Conservation (phyloP, 2,888 invertebrate species). For the Ophioninae sp. region DNA sequence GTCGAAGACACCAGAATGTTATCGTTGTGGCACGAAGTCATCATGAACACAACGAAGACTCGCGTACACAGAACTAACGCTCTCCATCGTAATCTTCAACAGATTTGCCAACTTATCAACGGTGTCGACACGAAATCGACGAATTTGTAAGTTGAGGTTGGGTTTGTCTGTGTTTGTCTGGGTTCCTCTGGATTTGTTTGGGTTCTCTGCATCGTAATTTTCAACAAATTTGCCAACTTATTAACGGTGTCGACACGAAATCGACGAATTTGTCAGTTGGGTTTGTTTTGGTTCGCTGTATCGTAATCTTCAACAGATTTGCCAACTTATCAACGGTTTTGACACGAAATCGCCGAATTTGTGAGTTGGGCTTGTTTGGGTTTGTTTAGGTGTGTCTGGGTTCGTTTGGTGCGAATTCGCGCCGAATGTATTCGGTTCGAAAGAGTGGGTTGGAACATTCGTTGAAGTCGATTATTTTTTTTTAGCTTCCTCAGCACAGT, state of each 20-base stretch:
- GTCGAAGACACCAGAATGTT: conserved; percentile 66
- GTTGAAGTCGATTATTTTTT: conserved; percentile 65
- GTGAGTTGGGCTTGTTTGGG: conserved; percentile 85
- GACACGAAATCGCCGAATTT: conserved; percentile 95
- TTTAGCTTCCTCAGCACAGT: conserved; percentile 95
- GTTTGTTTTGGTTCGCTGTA: no score
- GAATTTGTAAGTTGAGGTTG: conserved; percentile 94
- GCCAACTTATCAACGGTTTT: conserved; percentile 86
- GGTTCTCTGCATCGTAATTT: conserved; percentile 70
- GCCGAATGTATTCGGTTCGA: background rate
- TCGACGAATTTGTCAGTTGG: conserved; percentile 94
- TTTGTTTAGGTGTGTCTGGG: conserved; percentile 8
- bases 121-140: conserved; percentile 92
- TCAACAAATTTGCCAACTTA: conserved; percentile 84
- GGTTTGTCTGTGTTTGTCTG: background rate
- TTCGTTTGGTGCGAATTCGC: background rate
- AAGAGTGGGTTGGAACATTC: background rate
- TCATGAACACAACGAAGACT: conserved; percentile 73
- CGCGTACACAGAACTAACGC: conserved; percentile 68
- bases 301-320: conserved; percentile 81
- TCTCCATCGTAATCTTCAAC: conserved; percentile 73
- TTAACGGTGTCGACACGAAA: conserved; percentile 90
- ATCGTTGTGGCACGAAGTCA: conserved; percentile 78
- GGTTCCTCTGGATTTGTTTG: background rate
- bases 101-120: conserved; percentile 86